Evolutionary conservation across 1,140 invertebrate genomes (phyloP), one percentile per base, ranked within the genome.

Genomic region (Apis mellifera): DNA sequence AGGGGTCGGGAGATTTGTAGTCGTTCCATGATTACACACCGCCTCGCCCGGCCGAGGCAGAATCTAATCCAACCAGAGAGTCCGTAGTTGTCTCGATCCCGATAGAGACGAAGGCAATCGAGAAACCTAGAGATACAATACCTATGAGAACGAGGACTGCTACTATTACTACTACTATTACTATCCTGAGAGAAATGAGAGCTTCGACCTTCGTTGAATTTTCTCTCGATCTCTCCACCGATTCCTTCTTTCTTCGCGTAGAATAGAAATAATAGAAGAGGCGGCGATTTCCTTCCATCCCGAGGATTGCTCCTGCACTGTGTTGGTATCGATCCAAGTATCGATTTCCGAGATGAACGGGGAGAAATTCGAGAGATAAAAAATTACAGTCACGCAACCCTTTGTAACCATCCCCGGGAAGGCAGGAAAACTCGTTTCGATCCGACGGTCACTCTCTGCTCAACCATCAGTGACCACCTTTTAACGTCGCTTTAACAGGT

Each of bases 401-500:
- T 42, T 42, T 42, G 4, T 7, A 42, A 42, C 5, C 32, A n/a
- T 42, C 32, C 7, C 32, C 1, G 1, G 5, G 54, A 9, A 17
- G 54, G 21, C 17, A 32, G 19, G 7, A 23, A 50, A 52, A 19
- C 21, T 42, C 5, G 15, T 3, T 52, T 19, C 65, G 11, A 50
- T 19, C 23, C 21, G 54, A 42, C 42, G 17, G 26, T 62, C 57
- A 2, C 59, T 57, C 54, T 26, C 15, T 59, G 59, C 32, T 32
- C 5, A 42, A 9, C 55, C 13, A n/a, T n/a, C n/a, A 42, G 32
- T 42, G 32, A 42, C 32, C 52, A 26, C 76, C 87, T 89, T 89
- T 89, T 87, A 89, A 89, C 88, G 82, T 75, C 83, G 64, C 68
- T 88, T 89, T 85, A 89, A 89, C 85, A 42, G 32, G 26, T 48